Base-by-base conservation (phyloP, 2,797 vertebrate genomes). In the Sphenodon punctatus region DNA sequence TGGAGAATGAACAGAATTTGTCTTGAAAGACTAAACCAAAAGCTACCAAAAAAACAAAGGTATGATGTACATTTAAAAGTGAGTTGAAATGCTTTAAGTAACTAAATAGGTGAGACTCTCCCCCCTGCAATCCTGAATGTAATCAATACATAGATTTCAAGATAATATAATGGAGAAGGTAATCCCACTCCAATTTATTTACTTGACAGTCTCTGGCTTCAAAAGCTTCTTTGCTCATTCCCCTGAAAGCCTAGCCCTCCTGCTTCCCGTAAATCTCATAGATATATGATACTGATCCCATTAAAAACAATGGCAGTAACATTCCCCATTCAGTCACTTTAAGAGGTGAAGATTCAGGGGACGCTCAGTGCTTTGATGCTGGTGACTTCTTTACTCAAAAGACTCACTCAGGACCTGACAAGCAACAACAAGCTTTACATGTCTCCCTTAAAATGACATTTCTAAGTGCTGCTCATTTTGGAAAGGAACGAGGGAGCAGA, bases 1-100 rank as follows among this genome's bases (percentile, higher is more conserved):
- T 58, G 32, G 32, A 58, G 23, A 4, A 23, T 20, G 5, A 34
- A 11, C 19, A 22, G 19, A 32, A 34, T 36, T 58, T 34, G 49
- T 59, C 25, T 22, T 42, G 51, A 36, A 66, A 38, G 58, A 78
- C 65, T 65, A 22, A 34, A 67, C 23, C 48, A 36, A 63, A 81
- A 78, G 43, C 30, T 16, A 68, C 3, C 64, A 68, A 73, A 56
- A 38, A 51, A 8, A 27, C 15, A 30, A 51, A 51, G 49, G n/a
- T 49, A n/a, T 53, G 53, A 27, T 51, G 6, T n/a, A 4, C 51
- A 15, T 53, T 8, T n/a, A 27, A 27, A 61, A 17, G 17, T 38
- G 58, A 67, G 81, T 46, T 3, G 4, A 64, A 65, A 41, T 4
- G 63, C 32, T 39, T 61, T 10, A 14, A 59, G n/a, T 67, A 68